These are phyloP conservation scores for Pemphigus obesinymphae DNA, from an alignment of 1,140 invertebrate species.

Conservation along the genomic window DNA sequence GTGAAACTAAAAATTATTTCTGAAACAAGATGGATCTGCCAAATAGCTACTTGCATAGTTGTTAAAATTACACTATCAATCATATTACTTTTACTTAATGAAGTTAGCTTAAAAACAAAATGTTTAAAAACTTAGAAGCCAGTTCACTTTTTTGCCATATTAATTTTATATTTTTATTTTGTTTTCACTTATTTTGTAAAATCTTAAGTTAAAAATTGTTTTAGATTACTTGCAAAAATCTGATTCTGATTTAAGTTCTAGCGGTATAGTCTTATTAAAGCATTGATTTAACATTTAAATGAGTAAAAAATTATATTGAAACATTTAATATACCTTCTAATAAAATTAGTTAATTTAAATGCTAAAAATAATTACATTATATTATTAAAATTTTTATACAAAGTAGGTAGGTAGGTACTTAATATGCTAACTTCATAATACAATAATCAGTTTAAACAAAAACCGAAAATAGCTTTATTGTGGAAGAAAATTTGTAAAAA, in stretches of 20 bases:
- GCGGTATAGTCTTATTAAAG: background rate
- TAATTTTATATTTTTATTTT: background rate
- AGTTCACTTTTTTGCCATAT: background rate
- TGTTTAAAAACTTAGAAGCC: background rate
- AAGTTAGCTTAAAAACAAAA: background rate
- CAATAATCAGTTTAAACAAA: too few species aligned
- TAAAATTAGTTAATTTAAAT: background rate
- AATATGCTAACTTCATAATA: too few species aligned
- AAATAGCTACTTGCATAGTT: background rate
- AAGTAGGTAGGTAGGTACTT: too few species aligned
- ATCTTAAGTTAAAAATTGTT: background rate
- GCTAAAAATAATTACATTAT: background rate
- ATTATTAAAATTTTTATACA: too few species aligned
- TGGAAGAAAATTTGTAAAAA: too few species aligned
- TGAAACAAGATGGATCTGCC: background rate
- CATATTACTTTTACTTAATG: background rate
- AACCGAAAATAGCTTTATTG: too few species aligned
- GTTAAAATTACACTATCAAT: background rate
- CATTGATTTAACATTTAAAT: background rate
- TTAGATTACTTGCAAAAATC: background rate
- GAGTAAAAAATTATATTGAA: background rate
- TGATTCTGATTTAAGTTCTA: conserved; percentile 5
- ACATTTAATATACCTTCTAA: background rate
- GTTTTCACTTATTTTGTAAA: background rate
- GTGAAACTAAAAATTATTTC: background rate